Percentiles rank a stretch among this genome's conserved stretches.
phyloP scores from a whole-genome alignment of 1,140 invertebrate genomes.

The Euwallacea similis region DNA sequence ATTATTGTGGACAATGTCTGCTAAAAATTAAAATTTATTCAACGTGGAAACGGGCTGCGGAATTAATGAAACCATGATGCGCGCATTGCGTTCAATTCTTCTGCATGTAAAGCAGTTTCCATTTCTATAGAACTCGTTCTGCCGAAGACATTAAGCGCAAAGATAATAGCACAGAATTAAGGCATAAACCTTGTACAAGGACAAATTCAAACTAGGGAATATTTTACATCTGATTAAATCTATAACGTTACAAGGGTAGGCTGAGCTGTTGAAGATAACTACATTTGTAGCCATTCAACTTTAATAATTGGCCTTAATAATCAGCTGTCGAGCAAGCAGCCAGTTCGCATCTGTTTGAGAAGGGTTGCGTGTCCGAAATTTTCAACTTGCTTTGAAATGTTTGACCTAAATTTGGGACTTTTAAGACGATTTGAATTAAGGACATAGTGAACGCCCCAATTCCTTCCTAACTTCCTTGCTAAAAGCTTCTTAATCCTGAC shows the following conservation, averaged over 20 bases:
- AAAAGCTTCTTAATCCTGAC: too few relatives aligned
- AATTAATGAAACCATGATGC: too few relatives aligned
- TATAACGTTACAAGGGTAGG: slow-evolving; percentile 19
- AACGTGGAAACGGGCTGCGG: too few relatives aligned
- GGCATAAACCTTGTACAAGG: background rate
- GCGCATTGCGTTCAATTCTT: too few relatives aligned
- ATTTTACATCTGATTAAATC: slow-evolving; percentile 17
- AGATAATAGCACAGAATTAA: background rate
- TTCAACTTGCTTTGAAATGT: background rate
- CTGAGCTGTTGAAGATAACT: slow-evolving; percentile 23
- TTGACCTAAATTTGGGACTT: too few relatives aligned
- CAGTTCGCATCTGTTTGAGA: slow-evolving; percentile 11
- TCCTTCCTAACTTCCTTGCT: too few relatives aligned
- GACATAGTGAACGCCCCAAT: too few relatives aligned
- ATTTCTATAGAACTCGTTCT: too few relatives aligned
- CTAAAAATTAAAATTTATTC: too few relatives aligned
- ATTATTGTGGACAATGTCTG: too few relatives aligned
- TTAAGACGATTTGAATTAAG: too few relatives aligned
- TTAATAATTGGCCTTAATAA: slow-evolving; percentile 26
- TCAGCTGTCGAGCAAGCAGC: slow-evolving; percentile 19
- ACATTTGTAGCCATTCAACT: slow-evolving; percentile 20
- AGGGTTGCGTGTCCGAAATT: slow-evolving; percentile 11
- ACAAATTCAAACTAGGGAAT: slow-evolving; percentile 1
- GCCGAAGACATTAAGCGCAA: background rate
- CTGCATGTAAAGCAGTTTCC: too few relatives aligned